These are phyloP conservation scores for Silurus glanis DNA, from an alignment of 2,113 vertebrate species.

Conservation along the genomic window DNA sequence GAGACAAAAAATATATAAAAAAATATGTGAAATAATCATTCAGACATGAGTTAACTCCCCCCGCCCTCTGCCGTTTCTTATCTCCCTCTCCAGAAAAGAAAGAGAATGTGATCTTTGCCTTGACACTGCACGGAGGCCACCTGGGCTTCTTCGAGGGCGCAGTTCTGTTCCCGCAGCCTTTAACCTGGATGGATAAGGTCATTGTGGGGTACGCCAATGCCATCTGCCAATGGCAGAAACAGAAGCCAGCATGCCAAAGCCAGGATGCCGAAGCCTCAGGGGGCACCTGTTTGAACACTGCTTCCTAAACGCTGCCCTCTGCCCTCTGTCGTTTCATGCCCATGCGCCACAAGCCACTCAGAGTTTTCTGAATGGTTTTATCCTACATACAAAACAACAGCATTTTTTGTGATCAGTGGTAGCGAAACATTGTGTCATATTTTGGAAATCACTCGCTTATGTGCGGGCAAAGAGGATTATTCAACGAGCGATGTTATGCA, in stretches of 20 bases:
- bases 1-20: too few species aligned
- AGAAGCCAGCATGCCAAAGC: conserved; percentile 87
- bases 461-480: not conserved
- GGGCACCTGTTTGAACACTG: conserved; percentile 63
- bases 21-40: too few species aligned
- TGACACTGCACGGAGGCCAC: conserved; percentile 94
- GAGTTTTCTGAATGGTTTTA: not conserved
- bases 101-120: conserved; percentile 89
- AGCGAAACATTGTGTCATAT: conserved; percentile 8
- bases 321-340: conserved; percentile 16
- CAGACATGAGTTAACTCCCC: not conserved
- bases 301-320: conserved; percentile 56
- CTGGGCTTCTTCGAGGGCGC: conserved; percentile 98
- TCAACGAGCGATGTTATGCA: not conserved
- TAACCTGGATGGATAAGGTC: conserved; percentile 99
- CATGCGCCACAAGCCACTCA: not conserved
- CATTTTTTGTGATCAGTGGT: not conserved
- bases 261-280: conserved; percentile 51
- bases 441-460: not conserved
- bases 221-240: conserved; percentile 96
- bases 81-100: conserved; percentile 79
- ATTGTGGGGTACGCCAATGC: conserved; percentile 91
- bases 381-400: not conserved
- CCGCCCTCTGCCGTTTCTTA: too few species aligned
- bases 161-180: conserved; percentile 92